These are phyloP conservation scores for Sphenopsis melanotis DNA, from an alignment of 2,797 vertebrate genomes.

Conservation along the genomic window DNA sequence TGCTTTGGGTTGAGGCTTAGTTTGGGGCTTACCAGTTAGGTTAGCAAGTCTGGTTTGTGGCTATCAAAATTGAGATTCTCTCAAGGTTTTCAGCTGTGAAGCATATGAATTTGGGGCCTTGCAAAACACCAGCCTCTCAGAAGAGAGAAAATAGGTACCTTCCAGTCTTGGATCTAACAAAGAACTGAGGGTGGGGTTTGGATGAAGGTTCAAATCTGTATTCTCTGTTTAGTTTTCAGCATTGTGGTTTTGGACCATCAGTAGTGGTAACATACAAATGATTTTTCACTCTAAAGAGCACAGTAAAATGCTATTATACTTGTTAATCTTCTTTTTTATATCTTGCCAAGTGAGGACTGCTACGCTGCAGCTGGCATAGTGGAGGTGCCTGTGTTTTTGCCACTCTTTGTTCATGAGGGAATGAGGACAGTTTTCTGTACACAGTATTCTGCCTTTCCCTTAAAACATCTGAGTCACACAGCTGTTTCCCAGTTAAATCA, in stretches of 20 bases:
- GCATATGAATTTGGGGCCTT: not conserved
- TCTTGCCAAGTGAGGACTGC: slow-evolving; percentile 37
- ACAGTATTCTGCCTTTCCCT: not conserved
- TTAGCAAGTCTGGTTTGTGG: slow-evolving; percentile 25
- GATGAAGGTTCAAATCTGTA: slow-evolving; percentile 32
- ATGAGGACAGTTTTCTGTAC: slow-evolving; percentile 31
- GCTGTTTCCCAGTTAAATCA: slow-evolving; percentile 34
- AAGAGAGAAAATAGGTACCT: slow-evolving; percentile 61
- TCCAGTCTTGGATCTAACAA: slow-evolving; percentile 51
- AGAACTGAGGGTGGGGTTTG: slow-evolving; percentile 51
- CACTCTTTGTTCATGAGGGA: slow-evolving; percentile 13
- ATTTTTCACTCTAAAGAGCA: slow-evolving; percentile 45
- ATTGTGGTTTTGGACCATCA: slow-evolving; percentile 51
- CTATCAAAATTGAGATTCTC: not conserved
- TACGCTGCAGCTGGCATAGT: not conserved
- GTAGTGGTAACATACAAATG: slow-evolving; percentile 48
- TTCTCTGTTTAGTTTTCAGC: slow-evolving; percentile 48
- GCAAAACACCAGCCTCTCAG: slow-evolving; percentile 4
- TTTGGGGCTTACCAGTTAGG: slow-evolving; percentile 4
- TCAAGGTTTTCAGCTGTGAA: slow-evolving; percentile 22
- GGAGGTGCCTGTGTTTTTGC: slow-evolving; percentile 37
- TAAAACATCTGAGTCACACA: slow-evolving; percentile 50
- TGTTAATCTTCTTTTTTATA: slow-evolving; percentile 63
- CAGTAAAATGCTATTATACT: slow-evolving; percentile 49
- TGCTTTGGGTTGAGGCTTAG: not conserved